Base-by-base conservation (phyloP, 2,888 invertebrate species). In the Polia nebulosa region DNA sequence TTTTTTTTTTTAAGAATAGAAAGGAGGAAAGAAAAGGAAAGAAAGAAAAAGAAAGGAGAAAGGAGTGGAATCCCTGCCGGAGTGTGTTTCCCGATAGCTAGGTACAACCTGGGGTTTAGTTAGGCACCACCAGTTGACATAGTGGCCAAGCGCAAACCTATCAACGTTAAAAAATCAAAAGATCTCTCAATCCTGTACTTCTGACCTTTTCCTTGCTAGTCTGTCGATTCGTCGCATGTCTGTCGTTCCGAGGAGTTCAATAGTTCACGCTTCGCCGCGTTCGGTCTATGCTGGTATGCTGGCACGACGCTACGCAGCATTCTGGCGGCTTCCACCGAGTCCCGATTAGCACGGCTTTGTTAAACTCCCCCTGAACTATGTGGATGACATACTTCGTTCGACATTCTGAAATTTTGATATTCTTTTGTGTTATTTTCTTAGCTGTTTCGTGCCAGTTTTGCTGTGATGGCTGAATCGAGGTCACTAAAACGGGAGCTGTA, bases 191-290 rank as follows among this genome's bases (percentile, higher is more conserved):
- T 58, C 20, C 51, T 1, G 22, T 41, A 45, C 58, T 76, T 13
- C 77, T 80, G 44, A 9, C 0, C 8, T 1, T 17, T 17, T 3
- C 11, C 32, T 1, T 3, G 4, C 2, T 41, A 20, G 2, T 39
- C 1, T 13, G 20, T 29, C 71, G 34, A 76, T 64, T 52, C 70
- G 61, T 64, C 49, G 76, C 80, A 79, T 78, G 79, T 79, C 72
- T 74, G 65, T 71, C 81, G 80, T 83, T 81, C 85, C 80, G 45
- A 69, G 52, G 74, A 80, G 83, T 82, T 78, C 84, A 82, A 87
- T 86, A 87, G 88, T 88, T 88, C 88, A 85, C 88, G 83, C 88
- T 81, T 70, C 82, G 68, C 61, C 77, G 83, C 80, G 75, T 78
- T 71, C 63, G 70, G 59, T 75, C 75, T 68, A 71, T 76, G 76